A percentile compares a stretch with the other conserved stretches of the same genome.
These are phyloP conservation scores for Agapornis canus DNA, from an alignment of 2,797 vertebrate genomes.

Conservation along the genomic window DNA sequence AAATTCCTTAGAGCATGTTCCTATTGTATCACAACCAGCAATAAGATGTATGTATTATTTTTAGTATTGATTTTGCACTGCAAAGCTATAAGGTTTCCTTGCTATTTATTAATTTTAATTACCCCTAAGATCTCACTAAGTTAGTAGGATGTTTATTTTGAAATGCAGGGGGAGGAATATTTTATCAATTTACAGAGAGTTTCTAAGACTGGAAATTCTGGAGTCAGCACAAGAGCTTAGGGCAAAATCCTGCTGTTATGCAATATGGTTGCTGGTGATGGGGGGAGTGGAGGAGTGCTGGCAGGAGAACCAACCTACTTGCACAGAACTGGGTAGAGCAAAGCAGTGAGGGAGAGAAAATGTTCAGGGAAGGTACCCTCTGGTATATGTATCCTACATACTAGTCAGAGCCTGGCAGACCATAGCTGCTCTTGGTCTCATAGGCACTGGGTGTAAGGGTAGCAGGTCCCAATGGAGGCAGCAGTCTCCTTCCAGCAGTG, in stretches of 20 bases:
- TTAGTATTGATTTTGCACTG: conserved; percentile 48
- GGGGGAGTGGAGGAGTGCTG: background rate
- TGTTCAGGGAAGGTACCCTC: background rate
- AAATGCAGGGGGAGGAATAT: background rate
- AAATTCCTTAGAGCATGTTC: conserved; percentile 36
- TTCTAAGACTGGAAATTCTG: background rate
- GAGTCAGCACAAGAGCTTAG: background rate
- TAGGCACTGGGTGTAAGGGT: background rate
- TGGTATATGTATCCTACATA: rapidly evolving
- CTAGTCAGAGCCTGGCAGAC: background rate
- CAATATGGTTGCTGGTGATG: background rate
- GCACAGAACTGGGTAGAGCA: background rate
- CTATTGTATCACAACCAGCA: conserved; percentile 3
- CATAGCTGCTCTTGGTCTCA: background rate
- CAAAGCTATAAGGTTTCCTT: background rate
- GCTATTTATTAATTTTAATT: conserved; percentile 46
- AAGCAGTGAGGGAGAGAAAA: background rate
- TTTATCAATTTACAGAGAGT: conserved; percentile 21
- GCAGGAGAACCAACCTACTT: background rate
- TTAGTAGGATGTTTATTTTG: background rate
- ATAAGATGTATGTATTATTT: conserved; percentile 35
- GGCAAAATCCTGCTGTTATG: conserved; percentile 27
- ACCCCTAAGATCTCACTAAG: background rate
- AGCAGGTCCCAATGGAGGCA: background rate
- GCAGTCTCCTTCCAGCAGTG: background rate